Evolutionary conservation across 2,113 vertebrate genomes (phyloP).

Genomic region (Leuciscus idus): DNA sequence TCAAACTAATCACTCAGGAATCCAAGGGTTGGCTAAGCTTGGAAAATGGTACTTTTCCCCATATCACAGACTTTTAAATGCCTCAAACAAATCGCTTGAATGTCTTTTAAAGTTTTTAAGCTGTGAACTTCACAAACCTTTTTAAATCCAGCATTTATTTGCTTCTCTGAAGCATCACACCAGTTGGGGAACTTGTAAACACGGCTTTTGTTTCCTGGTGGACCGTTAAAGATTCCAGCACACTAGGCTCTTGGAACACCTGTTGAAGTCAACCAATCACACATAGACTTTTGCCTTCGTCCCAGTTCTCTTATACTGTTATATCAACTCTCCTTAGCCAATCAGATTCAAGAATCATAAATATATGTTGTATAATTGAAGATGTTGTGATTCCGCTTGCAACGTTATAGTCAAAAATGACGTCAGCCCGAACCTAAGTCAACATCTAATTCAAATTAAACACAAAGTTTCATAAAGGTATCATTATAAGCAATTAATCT

Average conservation of each 20-base stretch:
- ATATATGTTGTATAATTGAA: background rate
- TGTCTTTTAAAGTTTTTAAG: background rate
- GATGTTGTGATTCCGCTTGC: conserved; percentile 14
- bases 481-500: conserved; percentile 43
- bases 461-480: conserved; percentile 24
- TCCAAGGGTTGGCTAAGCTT: background rate
- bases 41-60: background rate
- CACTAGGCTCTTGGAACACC: background rate
- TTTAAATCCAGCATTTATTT: background rate
- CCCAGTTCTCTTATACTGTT: background rate
- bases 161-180: background rate
- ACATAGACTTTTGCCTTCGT: background rate
- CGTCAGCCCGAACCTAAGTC: background rate
- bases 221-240: background rate
- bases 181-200: background rate
- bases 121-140: background rate
- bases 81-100: background rate
- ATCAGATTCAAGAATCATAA: background rate
- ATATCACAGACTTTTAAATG: background rate
- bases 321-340: background rate
- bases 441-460: conserved; percentile 11
- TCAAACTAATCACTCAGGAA: background rate
- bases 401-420: conserved; percentile 18
- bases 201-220: background rate
- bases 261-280: background rate